Evolutionary conservation across 2,888 invertebrate species (phyloP).

Genomic region (Resseliella maxima): DNA sequence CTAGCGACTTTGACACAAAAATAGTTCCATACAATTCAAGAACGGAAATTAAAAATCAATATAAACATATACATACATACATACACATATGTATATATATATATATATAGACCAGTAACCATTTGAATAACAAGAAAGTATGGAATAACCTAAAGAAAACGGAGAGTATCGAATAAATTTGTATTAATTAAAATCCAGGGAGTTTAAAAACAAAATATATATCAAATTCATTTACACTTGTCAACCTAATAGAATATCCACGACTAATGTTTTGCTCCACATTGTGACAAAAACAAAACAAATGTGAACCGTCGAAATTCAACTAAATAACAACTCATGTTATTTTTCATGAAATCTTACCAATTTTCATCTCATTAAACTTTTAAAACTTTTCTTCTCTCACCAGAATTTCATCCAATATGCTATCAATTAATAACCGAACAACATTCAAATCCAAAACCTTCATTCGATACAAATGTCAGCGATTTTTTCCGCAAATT

Average conservation of each 20-base stretch:
- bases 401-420: constrained; percentile 12
- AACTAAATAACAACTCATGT: neutral
- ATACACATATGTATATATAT: no score
- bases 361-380: neutral
- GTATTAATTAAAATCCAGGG: constrained; percentile 1
- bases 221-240: constrained; percentile 30
- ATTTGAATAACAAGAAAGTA: neutral
- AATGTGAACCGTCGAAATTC: neutral
- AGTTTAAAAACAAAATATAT: neutral
- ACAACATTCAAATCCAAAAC: neutral
- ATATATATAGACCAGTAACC: no score
- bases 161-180: neutral
- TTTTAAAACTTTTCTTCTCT: neutral
- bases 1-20: neutral
- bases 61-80: neutral
- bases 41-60: neutral
- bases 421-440: constrained; percentile 44
- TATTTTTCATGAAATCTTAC: neutral
- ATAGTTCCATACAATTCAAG: neutral
- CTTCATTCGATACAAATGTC: constrained; percentile 23
- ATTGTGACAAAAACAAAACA: neutral
- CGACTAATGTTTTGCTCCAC: neutral
- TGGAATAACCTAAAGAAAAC: neutral
- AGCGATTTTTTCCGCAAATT: neutral
- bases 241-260: neutral